Evolutionary conservation across 2,888 invertebrate species (phyloP), one percentile per base, ranked within the genome.

Genomic region (Zygothrica quintamaculata): DNA sequence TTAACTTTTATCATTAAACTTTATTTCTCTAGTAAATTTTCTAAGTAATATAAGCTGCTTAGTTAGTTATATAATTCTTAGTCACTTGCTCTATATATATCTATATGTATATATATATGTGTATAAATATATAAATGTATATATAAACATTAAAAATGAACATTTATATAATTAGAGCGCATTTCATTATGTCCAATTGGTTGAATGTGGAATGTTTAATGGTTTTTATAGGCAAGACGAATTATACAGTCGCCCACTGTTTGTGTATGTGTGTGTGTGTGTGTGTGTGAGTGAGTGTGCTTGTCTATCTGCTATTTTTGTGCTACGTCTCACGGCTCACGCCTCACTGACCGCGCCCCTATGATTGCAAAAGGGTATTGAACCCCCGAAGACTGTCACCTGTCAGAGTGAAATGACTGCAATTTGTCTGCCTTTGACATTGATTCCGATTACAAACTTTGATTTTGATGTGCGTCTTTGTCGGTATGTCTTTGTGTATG

Each of bases 361-460:
- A 29, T 29, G 29, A 29, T 29, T 29, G 29, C n/a, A n/a, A n/a
- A 0, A 57, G 74, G 61, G 31, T 52, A 73, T 65, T 70, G 75
- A 75, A 73, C 75, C 57, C 50, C n/a, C n/a, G n/a, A 33, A 8
- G 52, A 33, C 44, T 53, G 65, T 65, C 65, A 74, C 59, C 60
- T 66, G 57, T 46, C 62, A 25, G 26, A 2, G 26, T 12, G 5
- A 55, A 39, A 46, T 57, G 65, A 66, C 9, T 67, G 78, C 60
- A 78, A 72, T 62, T 77, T 64, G 81, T 65, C 76, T 76, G 86
- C 25, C 11, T 50, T 29, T 74, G 86, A 84, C 88, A 84, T 88
- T 88, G 84, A 87, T 78, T 73, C 71, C 75, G 69, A 74, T 84
- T 66, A 66, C 70, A 65, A 75, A 18, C 26, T 69, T 61, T 51